phyloP scores from a whole-genome alignment of 2,113 vertebrate species.

The Syrrhaptes paradoxus region DNA sequence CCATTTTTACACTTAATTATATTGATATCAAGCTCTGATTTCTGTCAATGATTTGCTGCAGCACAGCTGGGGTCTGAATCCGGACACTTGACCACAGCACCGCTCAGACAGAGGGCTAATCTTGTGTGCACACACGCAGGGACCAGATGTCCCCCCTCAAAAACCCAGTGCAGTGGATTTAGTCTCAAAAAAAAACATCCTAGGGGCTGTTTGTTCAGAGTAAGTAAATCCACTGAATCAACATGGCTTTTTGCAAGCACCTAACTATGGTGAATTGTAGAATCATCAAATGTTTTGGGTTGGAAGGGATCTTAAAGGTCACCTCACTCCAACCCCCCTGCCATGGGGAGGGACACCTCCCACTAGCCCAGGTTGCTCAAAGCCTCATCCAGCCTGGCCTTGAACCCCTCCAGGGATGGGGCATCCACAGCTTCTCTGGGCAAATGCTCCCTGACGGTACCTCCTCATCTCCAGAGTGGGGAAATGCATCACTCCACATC shows the following conservation, averaged over 20 bases:
- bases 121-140: rapidly evolving
- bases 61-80: neutral
- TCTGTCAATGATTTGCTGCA: neutral
- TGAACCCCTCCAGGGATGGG: no score
- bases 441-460: neutral
- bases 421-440: no score
- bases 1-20: neutral
- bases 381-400: no score
- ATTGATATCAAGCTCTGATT: neutral
- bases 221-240: neutral
- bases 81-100: neutral
- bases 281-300: no score
- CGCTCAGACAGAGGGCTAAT: neutral
- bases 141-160: rapidly evolving
- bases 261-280: neutral
- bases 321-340: no score
- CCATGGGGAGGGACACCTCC: no score
- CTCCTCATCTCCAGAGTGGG: neutral
- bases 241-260: neutral
- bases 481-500: neutral
- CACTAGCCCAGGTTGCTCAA: no score
- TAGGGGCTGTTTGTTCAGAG: neutral
- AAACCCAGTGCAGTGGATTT: neutral
- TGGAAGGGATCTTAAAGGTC: no score
- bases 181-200: neutral